Evolutionary conservation across 2,797 vertebrate genomes (phyloP), one percentile per base, ranked within the genome.

Genomic region (Gadopsis bispinosus): DNA sequence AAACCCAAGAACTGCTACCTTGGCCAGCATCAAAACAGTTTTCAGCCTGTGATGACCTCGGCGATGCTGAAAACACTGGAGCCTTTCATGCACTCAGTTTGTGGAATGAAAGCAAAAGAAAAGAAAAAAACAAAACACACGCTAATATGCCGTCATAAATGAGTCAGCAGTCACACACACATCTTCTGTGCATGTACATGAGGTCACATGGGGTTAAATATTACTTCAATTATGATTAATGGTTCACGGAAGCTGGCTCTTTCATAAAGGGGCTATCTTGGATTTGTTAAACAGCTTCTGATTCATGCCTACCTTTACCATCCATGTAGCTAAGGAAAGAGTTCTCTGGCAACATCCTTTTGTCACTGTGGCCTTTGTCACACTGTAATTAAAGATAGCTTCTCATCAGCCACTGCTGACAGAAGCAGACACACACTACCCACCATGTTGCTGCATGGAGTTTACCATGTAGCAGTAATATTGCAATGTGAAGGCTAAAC

Each of bases 261-360:
- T 59, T 58, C 55, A 81, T 35, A 88, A 59, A 82, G 60, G 22
- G 56, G 9, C 20, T 62, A 47, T 77, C 85, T 73, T 62, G 54
- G 65, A 54, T 60, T 60, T 62, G 51, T 50, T 65, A 37, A 22
- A 73, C 33, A 56, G 58, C 59, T 50, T 68, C 39, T 81, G 81
- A 69, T 78, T 81, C 59, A 70, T 59, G 43, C 17, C 64, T n/a
- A 11, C 35, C 51, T n/a, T 67, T n/a, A 11, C 35, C 51, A 29
- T 50, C 59, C 56, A 13, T 6, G 29, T 37, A 61, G 48, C 41
- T 39, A 17, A 64, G n/a, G 26, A 73, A 68, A 56, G 31, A 73
- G 53, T 16, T 75, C 43, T 48, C 9, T 35, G 63, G 67, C 60
- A 53, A 56, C 41, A 39, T 6, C 67, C 68, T 35, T 54, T 69